Base-by-base conservation (phyloP, 2,888 invertebrate species). In the Drosophila phalerata region DNA sequence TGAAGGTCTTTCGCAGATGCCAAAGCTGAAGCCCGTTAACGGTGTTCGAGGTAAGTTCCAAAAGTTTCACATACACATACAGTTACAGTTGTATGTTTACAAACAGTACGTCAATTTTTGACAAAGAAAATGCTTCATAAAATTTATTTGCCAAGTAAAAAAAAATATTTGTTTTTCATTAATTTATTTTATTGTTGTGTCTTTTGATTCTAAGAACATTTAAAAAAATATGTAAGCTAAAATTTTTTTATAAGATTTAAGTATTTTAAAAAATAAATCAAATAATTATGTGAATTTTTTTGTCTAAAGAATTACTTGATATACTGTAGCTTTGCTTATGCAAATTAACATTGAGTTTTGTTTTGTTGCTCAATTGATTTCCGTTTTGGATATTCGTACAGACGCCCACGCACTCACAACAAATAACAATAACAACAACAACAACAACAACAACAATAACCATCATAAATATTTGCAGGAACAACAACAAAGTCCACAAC, bases 1-100 rank as follows among this genome's bases (percentile, higher is more conserved):
- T 75, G 92, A 92, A 80, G 92, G 92, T 51, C 76, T 92, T 73
- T 80, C 91, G 5, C 85, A 92, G 67, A 93, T 93, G 93, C 93
- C 93, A 73, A 92, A 92, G 87, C 81, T 93, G 71, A 93, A 92
- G 79, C 93, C 93, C 68, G 92, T 93, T 38, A 92, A 92, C 73
- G 92, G 92, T 64, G 88, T 90, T 71, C 90, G 91, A 77, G 87
- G 92, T 91, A 75, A 73, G 83, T 85, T 48, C 11, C 47, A 25
- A 15, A 15, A 73, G 83, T 85, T 48, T 6, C 47, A 25, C 25
- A n/a, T 17, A 30, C 5, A 49, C 5, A 49, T 15, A 47, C 56
- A 49, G n/a, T 43, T 37, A 30, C 11, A 42, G 2, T 51, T 38
- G 28, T 32, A 8, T 15, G 10, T 38, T 30, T 32, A 10, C 15